A percentile compares a stretch with the other conserved stretches of the same genome.
Evolutionary conservation across 2,888 invertebrate species (phyloP).

Genomic region (Platycheirus albimanus): DNA sequence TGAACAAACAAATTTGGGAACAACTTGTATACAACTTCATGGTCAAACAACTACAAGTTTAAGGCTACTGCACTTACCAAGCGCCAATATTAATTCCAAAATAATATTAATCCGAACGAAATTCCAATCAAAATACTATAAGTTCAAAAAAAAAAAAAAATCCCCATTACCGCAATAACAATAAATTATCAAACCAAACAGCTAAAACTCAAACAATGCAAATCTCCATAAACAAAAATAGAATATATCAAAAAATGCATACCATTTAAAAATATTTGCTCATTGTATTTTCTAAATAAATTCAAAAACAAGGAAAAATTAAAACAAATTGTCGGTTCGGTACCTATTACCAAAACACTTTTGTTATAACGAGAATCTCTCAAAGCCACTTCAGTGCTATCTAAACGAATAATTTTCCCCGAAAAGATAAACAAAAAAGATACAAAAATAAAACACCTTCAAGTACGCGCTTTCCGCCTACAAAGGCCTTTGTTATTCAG

Average conservation of each 20-base stretch:
- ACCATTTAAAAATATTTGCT: neutral
- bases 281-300: constrained; percentile 7
- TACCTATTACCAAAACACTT: constrained; percentile 11
- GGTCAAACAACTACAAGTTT: neutral
- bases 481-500: constrained; percentile 28
- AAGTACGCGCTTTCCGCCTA: neutral
- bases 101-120: neutral
- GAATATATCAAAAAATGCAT: neutral
- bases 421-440: constrained; percentile 36
- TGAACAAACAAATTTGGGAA: neutral
- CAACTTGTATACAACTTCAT: constrained; percentile 1
- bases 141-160: neutral
- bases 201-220: constrained; percentile 6
- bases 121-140: neutral
- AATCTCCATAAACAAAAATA: neutral
- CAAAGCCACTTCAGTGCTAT: constrained; percentile 28
- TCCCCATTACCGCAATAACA: too few relatives aligned
- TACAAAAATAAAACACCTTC: constrained; percentile 16
- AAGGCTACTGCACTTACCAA: neutral
- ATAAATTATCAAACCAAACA: neutral
- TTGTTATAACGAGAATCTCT: constrained; percentile 14
- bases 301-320: neutral
- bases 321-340: constrained; percentile 23
- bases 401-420: constrained; percentile 13
- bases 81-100: neutral